Evolutionary conservation across 2,113 vertebrate species (phyloP).

Genomic region (Zingel zingel): DNA sequence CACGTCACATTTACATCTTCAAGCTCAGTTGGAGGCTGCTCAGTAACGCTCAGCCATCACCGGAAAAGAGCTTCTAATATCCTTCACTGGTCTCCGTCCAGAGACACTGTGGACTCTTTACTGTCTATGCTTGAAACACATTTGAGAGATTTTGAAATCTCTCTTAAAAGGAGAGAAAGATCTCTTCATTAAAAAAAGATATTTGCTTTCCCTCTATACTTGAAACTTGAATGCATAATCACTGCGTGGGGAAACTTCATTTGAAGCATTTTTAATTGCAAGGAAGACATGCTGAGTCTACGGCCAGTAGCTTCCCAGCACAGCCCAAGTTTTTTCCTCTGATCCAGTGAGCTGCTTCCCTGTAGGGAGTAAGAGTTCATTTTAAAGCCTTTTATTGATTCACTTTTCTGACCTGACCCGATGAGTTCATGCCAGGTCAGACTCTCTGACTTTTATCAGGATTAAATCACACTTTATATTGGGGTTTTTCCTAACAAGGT

Average conservation of each 20-base stretch:
- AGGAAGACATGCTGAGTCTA: conserved; percentile 13
- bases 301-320: conserved; percentile 2
- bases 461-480: conserved; percentile 24
- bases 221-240: conserved; percentile 39
- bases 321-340: conserved; percentile 8
- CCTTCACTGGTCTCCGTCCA: too few relatives aligned
- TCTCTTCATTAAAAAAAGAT: conserved; percentile 8
- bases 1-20: too few relatives aligned
- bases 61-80: too few relatives aligned
- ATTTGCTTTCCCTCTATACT: background rate
- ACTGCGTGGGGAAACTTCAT: background rate
- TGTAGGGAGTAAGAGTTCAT: conserved; percentile 20
- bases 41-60: too few relatives aligned
- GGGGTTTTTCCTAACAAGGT: background rate
- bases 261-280: conserved; percentile 11
- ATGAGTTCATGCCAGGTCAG: conserved; percentile 6
- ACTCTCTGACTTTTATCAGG: conserved; percentile 12
- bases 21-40: too few relatives aligned
- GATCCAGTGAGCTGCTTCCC: conserved; percentile 33
- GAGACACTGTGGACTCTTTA: too few relatives aligned
- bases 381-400: conserved; percentile 58
- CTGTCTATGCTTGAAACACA: background rate
- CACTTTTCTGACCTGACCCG: conserved; percentile 29
- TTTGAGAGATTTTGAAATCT: conserved; percentile 1
- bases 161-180: conserved; percentile 1